A percentile compares a stretch with the other conserved stretches of the same genome.
phyloP scores from a whole-genome alignment of 2,797 vertebrate genomes.

The Siniperca scherzeri region DNA sequence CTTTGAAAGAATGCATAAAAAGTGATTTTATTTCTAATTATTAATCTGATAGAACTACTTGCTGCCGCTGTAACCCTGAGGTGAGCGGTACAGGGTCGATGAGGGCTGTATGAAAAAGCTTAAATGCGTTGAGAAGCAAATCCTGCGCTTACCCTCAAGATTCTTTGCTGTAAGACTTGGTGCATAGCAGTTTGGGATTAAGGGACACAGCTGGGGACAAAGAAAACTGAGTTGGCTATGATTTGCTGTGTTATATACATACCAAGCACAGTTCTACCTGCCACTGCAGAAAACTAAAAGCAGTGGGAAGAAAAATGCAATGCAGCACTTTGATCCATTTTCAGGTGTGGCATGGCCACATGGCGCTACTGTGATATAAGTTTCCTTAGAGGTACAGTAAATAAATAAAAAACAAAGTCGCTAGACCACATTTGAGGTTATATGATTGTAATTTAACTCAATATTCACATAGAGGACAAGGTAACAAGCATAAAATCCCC shows the following conservation, averaged over 20 bases:
- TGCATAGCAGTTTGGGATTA: conserved; percentile 71
- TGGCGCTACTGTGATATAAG: conserved; percentile 61
- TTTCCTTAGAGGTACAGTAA: conserved; percentile 56
- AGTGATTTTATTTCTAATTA: conserved; percentile 24
- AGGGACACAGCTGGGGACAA: conserved; percentile 69
- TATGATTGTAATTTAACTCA: conserved; percentile 71
- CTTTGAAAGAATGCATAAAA: conserved; percentile 6
- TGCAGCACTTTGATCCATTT: conserved; percentile 77
- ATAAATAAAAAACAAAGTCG: conserved; percentile 66
- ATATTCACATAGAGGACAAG: conserved; percentile 74
- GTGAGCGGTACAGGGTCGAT: conserved; percentile 14
- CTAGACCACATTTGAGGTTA: conserved; percentile 65
- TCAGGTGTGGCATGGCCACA: conserved; percentile 56
- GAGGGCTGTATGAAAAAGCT: conserved; percentile 9
- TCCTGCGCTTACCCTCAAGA: conserved; percentile 41
- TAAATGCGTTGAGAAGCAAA: conserved; percentile 40
- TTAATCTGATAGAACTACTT: not conserved
- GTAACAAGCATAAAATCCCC: conserved; percentile 77
- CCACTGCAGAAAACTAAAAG: conserved; percentile 68
- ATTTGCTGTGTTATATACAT: conserved; percentile 66
- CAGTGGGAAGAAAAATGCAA: conserved; percentile 59
- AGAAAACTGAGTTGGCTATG: conserved; percentile 61
- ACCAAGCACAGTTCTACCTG: conserved; percentile 58
- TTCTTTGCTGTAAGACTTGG: conserved; percentile 41
- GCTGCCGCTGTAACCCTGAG: not conserved